phyloP scores from a whole-genome alignment of 2,797 vertebrate species.

The Brachymystax lenok region DNA sequence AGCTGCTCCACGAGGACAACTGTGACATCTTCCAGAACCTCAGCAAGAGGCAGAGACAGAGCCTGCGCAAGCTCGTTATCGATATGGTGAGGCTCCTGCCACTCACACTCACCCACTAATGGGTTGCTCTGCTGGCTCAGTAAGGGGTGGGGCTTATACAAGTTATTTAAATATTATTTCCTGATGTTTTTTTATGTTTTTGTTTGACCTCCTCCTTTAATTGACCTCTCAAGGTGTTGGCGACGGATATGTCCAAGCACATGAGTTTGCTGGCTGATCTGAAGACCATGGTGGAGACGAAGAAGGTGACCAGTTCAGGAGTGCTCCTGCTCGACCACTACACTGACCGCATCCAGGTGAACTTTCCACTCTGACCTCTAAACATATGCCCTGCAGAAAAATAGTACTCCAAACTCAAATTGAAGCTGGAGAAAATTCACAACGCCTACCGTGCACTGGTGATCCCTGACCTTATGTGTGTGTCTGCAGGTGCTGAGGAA shows the following conservation, averaged over 20 bases:
- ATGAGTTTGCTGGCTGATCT: conserved; percentile 94
- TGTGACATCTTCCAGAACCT: conserved; percentile 96
- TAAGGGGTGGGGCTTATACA: neutral
- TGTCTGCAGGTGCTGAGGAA: conserved; percentile 82
- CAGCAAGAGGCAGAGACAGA: conserved; percentile 88
- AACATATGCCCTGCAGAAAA: neutral
- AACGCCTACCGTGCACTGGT: neutral
- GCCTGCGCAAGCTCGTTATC: conserved; percentile 92
- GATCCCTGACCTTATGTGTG: neutral
- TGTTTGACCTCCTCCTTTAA: neutral
- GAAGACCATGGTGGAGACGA: conserved; percentile 97
- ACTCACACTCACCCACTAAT: neutral
- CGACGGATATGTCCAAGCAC: conserved; percentile 97
- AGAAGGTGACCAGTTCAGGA: conserved; percentile 95
- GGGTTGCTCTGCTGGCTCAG: neutral
- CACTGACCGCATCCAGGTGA: conserved; percentile 92
- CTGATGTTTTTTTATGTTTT: neutral
- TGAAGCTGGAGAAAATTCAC: neutral
- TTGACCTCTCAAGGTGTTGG: conserved; percentile 81
- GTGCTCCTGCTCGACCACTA: conserved; percentile 93
- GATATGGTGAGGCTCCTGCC: conserved; percentile 81
- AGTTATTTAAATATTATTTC: neutral
- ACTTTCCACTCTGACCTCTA: neutral
- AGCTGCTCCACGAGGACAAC: conserved; percentile 92
- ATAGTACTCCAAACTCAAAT: neutral